Conservation (phyloP, 2,113 vertebrate species). For the Scytalopus superciliaris region DNA sequence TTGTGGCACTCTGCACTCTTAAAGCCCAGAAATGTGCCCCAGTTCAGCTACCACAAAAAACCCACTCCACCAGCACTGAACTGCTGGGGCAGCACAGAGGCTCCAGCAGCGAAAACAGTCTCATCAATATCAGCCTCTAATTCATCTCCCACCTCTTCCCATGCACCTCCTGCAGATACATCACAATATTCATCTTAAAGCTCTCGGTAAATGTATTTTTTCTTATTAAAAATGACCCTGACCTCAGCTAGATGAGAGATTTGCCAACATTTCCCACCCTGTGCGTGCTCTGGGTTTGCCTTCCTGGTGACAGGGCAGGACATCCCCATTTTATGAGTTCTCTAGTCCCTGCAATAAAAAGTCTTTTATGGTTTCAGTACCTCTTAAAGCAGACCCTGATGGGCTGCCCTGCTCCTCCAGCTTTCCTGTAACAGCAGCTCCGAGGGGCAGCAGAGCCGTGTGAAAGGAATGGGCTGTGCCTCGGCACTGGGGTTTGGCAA, state of each 20-base stretch:
- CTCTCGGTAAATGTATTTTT: neutral
- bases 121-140: neutral
- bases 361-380: neutral
- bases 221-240: neutral
- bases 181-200: neutral
- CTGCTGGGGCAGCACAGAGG: neutral
- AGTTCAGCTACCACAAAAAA: neutral
- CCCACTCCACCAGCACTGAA: neutral
- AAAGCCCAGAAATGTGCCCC: neutral
- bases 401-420: neutral
- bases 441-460: rapidly evolving
- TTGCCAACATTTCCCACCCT: neutral
- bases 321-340: neutral
- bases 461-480: neutral
- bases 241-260: neutral
- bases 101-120: neutral
- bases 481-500: rapidly evolving
- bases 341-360: neutral
- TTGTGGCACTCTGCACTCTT: neutral
- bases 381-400: neutral
- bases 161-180: rapidly evolving
- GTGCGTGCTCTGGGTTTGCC: rapidly evolving
- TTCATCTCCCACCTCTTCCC: neutral
- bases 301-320: neutral
- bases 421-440: neutral